Base-by-base conservation (phyloP, 2,113 vertebrate genomes). In the Speoplatyrhinus poulsoni region DNA sequence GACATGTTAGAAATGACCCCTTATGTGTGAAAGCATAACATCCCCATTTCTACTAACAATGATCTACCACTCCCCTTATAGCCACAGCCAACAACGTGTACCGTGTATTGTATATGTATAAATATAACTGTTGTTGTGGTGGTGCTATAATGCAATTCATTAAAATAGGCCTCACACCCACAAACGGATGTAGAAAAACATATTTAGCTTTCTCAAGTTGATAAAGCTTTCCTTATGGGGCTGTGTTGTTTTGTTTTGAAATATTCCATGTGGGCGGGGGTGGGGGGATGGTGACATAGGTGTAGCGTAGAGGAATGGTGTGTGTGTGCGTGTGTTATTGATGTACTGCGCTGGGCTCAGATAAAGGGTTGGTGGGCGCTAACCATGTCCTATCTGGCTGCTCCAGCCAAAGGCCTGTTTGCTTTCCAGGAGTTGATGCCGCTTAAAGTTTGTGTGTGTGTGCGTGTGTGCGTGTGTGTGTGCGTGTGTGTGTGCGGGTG, bases 331-430 rank as follows among this genome's bases (percentile, higher is more conserved):
- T 74, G 79, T 87, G 82, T 89, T 90, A 90, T 88, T 91, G 90
- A 91, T 91, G 90, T 91, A 90, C 86, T 85, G 78, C 86, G 12
- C 76, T 74, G 75, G 36, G 87, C 82, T 85, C 83, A 85, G 90
- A 93, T 92, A 91, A 93, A 91, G 86, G 76, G 87, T 87, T 84
- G 87, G 81, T 82, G 66, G 84, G 81, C 89, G 83, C 84, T 80
- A 79, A 82, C 78, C 73, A 75, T 85, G 85, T 87, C 82, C 91
- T 92, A 90, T 91, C 92, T 90, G 85, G 81, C 81, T 85, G 79
- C 80, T 88, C 83, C 90, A 87, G 88, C 81, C 84, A 88, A 85
- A 83, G 86, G 85, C 80, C 80, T 81, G 86, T 85, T 90, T 87
- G 85, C 86, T 90, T 85, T 86, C 84, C 82, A 87, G 86, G 79